Conservation (phyloP, 2,113 vertebrate species). For the Muntiacus muntjak region DNA sequence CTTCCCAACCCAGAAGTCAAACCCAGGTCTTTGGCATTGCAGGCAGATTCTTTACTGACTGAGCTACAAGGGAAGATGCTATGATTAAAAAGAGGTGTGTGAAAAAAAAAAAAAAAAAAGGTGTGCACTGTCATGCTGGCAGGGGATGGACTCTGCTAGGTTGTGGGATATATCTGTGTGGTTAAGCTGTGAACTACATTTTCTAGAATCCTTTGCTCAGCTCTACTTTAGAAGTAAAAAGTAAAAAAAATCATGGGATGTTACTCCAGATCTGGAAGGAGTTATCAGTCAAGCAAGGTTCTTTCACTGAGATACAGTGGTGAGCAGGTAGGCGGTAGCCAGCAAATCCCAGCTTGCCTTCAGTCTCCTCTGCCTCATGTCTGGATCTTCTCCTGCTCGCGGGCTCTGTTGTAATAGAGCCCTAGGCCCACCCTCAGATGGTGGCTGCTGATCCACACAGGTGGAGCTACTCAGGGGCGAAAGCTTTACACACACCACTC, state of each 20-base stretch:
- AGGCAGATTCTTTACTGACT: neutral
- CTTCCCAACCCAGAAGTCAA: neutral
- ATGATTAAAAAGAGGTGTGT: neutral
- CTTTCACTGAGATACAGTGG: neutral
- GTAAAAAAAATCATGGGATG: neutral
- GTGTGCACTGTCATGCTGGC: neutral
- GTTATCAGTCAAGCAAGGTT: neutral
- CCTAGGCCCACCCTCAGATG: neutral
- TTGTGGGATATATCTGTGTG: neutral
- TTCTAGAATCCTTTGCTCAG: neutral
- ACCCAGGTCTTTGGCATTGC: neutral
- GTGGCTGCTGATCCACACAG: too few species aligned
- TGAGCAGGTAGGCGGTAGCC: neutral
- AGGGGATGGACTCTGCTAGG: neutral
- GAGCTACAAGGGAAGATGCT: neutral
- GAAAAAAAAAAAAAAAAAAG: neutral
- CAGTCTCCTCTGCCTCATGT: neutral
- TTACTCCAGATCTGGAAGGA: neutral
- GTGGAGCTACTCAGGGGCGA: neutral
- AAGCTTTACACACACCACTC: neutral
- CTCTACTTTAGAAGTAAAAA: neutral
- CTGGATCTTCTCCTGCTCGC: fast-evolving
- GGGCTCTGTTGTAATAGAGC: neutral
- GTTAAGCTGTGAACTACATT: neutral
- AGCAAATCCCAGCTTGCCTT: neutral